Percentiles rank a stretch among this genome's conserved stretches.
Evolutionary conservation across 1,140 invertebrate species (phyloP).

Genomic region (Luehdorfia chinensis): DNA sequence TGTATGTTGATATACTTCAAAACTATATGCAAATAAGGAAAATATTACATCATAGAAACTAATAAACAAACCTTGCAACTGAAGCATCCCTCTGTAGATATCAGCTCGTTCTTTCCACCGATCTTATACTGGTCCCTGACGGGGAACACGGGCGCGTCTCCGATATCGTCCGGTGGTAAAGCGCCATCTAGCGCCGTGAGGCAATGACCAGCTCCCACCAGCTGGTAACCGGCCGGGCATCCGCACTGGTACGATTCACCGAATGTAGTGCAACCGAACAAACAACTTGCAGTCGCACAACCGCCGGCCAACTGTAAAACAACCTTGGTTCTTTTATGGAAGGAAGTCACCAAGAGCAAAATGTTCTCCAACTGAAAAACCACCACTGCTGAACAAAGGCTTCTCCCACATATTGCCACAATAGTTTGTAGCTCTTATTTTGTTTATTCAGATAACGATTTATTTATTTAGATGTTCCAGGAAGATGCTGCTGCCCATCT

Average conservation of each 20-base stretch:
- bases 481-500: too few relatives aligned
- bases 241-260: conserved; percentile 84
- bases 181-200: conserved; percentile 85
- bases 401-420: too few relatives aligned
- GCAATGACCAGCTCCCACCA: conserved; percentile 88
- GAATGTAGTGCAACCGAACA: conserved; percentile 86
- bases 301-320: conserved; percentile 79
- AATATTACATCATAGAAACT: too few relatives aligned
- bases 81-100: conserved; percentile 93
- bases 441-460: too few relatives aligned
- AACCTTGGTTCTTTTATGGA: not conserved
- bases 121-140: conserved; percentile 72
- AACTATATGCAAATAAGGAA: too few relatives aligned
- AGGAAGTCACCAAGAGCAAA: too few relatives aligned
- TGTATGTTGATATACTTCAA: too few relatives aligned
- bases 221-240: conserved; percentile 89
- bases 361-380: too few relatives aligned
- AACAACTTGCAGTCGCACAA: conserved; percentile 84
- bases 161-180: conserved; percentile 80
- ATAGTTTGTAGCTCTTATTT: too few relatives aligned
- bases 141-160: conserved; percentile 83
- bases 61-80: conserved; percentile 89
- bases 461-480: too few relatives aligned
- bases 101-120: conserved; percentile 81
- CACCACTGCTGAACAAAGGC: too few relatives aligned